These are phyloP conservation scores for Erpobdella octoculata DNA, from an alignment of 2,888 invertebrate genomes.

Conservation along the genomic window DNA sequence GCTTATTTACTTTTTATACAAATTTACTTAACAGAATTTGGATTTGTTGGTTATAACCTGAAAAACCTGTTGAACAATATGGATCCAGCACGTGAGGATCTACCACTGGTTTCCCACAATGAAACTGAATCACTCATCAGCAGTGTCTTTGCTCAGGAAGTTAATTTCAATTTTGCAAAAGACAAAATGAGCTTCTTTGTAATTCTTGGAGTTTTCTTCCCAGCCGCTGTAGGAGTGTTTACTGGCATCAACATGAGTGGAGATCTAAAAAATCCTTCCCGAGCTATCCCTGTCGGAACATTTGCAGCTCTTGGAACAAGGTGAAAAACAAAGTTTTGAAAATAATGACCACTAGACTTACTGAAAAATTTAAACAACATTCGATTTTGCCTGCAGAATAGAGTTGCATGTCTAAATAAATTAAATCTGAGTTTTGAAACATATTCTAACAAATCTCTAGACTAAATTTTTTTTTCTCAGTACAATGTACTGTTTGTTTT, in stretches of 20 bases:
- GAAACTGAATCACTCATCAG: not conserved
- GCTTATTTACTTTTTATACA: too few relatives aligned
- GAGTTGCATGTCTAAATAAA: not conserved
- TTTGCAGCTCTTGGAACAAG: conserved; percentile 82
- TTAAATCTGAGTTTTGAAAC: not conserved
- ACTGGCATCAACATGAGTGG: conserved; percentile 98
- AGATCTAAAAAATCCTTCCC: conserved; percentile 80
- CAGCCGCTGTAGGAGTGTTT: conserved; percentile 88
- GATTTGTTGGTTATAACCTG: conserved; percentile 78
- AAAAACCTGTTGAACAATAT: conserved; percentile 73
- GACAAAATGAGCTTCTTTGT: conserved; percentile 78
- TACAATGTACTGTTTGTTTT: too few relatives aligned
- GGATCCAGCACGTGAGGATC: conserved; percentile 64
- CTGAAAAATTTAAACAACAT: not conserved
- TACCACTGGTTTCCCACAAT: not conserved
- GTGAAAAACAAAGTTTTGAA: conserved; percentile 54
- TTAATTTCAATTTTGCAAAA: not conserved
- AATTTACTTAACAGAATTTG: conserved; percentile 59
- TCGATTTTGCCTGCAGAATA: not conserved
- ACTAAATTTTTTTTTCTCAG: conserved; percentile 16
- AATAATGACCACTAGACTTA: not conserved
- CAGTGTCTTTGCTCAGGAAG: not conserved
- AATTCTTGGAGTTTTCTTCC: conserved; percentile 93
- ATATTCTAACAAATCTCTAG: not conserved
- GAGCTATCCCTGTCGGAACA: conserved; percentile 87